Base-by-base conservation (phyloP, 2,797 vertebrate species). In the Sibirionetta formosa region DNA sequence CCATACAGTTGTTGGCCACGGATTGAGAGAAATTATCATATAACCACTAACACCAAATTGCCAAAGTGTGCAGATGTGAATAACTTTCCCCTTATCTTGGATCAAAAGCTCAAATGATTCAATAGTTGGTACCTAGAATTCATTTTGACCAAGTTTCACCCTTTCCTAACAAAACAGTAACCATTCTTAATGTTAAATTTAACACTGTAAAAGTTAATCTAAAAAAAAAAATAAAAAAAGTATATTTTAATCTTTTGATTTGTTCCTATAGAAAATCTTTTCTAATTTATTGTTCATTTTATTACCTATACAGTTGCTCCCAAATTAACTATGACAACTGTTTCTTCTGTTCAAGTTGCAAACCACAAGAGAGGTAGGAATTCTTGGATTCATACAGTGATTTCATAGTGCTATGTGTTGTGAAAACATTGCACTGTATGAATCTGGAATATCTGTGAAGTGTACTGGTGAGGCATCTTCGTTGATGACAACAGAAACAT, bases 361-460 rank as follows among this genome's bases (percentile, higher is more conserved):
- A 99, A 99, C 98, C 99, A 99, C 99, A 99, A 99, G 98, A 98
- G 99, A 99, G 99, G 99, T 99, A 99, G 99, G 99, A 99, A 97
- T 98, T 98, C 98, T 98, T 97, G 97, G 98, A 98, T 99, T 99
- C 98, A 98, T 99, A 98, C 98, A 98, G 98, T 98, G 98, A 91
- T 96, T 86, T 90, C 97, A 91, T 97, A 97, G 97, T 97, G 97
- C 96, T 97, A 86, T 94, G 97, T 98, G 97, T 98, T 98, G 97
- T 98, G 96, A 97, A 97, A 96, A 96, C 94, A 97, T 97, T 97
- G 96, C 97, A 97, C 98, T 98, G 97, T 99, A 98, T 99, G 98
- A 99, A 98, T 98, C 98, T 98, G 97, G 98, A 98, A 97, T 98
- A 97, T 98, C 92, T 97, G 98, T 98, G 97, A 86, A 98, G 96